Evolutionary conservation across 2,113 vertebrate genomes (phyloP).

Genomic region (Xenopus borealis): DNA sequence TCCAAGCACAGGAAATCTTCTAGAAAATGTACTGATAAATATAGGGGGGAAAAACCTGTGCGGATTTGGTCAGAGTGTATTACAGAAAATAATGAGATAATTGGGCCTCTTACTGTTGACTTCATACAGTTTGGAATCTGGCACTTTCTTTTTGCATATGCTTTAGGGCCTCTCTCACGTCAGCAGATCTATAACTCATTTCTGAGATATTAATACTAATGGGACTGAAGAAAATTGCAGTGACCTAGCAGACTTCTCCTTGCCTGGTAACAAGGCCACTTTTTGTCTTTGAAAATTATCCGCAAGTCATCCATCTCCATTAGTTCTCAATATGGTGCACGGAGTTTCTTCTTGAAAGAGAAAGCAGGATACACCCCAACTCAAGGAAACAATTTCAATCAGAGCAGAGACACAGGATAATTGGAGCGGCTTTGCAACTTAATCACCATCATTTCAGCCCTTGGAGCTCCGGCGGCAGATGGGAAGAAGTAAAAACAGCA

Average conservation of each 20-base stretch:
- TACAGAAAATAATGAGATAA: too few relatives aligned
- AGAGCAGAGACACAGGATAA: constrained; percentile 9
- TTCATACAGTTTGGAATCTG: not conserved
- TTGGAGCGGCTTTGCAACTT: constrained; percentile 1
- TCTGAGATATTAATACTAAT: constrained; percentile 9
- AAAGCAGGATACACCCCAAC: constrained; percentile 3
- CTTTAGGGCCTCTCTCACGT: not conserved
- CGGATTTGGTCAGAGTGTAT: too few relatives aligned
- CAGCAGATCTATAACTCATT: constrained; percentile 5
- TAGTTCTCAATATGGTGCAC: constrained; percentile 18
- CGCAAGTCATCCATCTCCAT: constrained; percentile 35
- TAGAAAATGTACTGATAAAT: too few relatives aligned
- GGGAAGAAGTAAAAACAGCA: not conserved
- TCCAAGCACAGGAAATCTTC: too few relatives aligned
- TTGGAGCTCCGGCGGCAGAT: not conserved
- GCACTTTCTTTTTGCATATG: not conserved
- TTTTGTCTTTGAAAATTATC: constrained; percentile 29
- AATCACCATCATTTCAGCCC: constrained; percentile 12
- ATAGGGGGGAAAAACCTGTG: too few relatives aligned
- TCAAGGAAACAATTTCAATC: constrained; percentile 11
- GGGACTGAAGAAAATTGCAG: not conserved
- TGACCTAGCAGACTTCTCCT: constrained; percentile 16
- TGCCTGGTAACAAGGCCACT: constrained; percentile 15
- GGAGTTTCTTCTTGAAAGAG: constrained; percentile 3
- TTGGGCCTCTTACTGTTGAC: too few relatives aligned